Base-by-base conservation (phyloP, 2,888 invertebrate genomes). In the Spialia ferax region DNA sequence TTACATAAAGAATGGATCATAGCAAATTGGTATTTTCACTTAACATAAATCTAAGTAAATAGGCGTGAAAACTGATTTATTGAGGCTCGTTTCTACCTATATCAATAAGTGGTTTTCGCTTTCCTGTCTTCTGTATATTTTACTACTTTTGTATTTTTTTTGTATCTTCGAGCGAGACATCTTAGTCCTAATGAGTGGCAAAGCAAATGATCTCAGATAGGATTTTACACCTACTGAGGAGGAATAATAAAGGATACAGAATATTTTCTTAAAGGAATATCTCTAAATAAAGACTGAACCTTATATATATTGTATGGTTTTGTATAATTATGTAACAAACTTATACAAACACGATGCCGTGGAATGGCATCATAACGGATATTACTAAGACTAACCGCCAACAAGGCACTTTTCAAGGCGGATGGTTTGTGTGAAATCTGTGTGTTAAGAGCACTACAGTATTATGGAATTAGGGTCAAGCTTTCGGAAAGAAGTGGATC, bases 321-420 rank as follows among this genome's bases (percentile, higher is more conserved):
- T 78, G 23, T 59, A 48, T 29, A 20, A 61, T 79, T 78, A 42
- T 59, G 32, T 29, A 20, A 61, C 18, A n/a, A 15, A 61, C 18
- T 50, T 1, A 62, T 35, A 62, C 22, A 52, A 64, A 64, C 63
- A 32, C 11, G 18, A 56, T 64, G 20, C 56, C 45, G 63, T 64
- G 63, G 22, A 64, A 50, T 35, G 22, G 26, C 26, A 26, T 50
- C 23, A 59, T 59, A 65, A 65, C 38, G 65, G 65, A 59, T 65
- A 52, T 52, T 26, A 29, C 42, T 8, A 65, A 38, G 38, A 29
- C n/a, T 59, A 54, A 42, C 20, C 13, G 15, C 57, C 57, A 60
- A n/a, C 18, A 22, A 38, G 52, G 18, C 15, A 59, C 42, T 60
- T 42, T 57, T 6, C 35, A 35, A 57, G 23, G 35, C 29, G 22